Evolutionary conservation across 2,797 vertebrate genomes (phyloP).

Genomic region (Hippopotamyrus pictus): DNA sequence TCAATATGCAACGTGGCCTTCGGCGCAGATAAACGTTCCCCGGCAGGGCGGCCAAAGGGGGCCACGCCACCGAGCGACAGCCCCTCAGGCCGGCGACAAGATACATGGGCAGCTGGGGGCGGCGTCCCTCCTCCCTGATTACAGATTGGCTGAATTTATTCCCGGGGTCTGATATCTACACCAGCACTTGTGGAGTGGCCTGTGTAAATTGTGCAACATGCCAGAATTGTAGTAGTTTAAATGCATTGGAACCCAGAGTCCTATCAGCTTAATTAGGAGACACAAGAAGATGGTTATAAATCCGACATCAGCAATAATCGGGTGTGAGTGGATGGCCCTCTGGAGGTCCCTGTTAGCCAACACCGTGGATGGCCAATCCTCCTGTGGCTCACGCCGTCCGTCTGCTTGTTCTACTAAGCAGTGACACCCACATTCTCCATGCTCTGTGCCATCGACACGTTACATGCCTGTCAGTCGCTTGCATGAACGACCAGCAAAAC

Average conservation of each 20-base stretch:
- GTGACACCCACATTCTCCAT: not conserved
- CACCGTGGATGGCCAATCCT: not conserved
- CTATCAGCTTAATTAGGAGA: constrained; percentile 47
- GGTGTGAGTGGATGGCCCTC: not conserved
- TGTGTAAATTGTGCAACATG: constrained; percentile 43
- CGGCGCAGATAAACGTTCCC: constrained; percentile 37
- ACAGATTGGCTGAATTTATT: constrained; percentile 43
- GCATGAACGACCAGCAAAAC: not conserved
- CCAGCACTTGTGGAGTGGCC: constrained; percentile 36
- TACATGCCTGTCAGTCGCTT: not conserved
- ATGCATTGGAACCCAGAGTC: constrained; percentile 45
- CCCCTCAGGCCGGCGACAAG: constrained; percentile 29
- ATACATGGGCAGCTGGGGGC: constrained; percentile 30
- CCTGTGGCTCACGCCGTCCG: not conserved
- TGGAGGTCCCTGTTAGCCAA: not conserved
- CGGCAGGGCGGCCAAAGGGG: not conserved
- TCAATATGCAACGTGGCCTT: constrained; percentile 43
- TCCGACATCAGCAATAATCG: constrained; percentile 22
- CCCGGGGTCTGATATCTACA: constrained; percentile 36
- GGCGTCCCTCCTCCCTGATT: constrained; percentile 22
- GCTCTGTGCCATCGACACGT: not conserved
- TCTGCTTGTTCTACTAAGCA: not conserved
- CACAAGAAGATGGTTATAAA: constrained; percentile 36
- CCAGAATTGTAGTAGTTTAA: constrained; percentile 46
- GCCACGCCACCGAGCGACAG: not conserved